Evolutionary conservation across 2,797 vertebrate species (phyloP).

Genomic region (Gallinago solitaria): DNA sequence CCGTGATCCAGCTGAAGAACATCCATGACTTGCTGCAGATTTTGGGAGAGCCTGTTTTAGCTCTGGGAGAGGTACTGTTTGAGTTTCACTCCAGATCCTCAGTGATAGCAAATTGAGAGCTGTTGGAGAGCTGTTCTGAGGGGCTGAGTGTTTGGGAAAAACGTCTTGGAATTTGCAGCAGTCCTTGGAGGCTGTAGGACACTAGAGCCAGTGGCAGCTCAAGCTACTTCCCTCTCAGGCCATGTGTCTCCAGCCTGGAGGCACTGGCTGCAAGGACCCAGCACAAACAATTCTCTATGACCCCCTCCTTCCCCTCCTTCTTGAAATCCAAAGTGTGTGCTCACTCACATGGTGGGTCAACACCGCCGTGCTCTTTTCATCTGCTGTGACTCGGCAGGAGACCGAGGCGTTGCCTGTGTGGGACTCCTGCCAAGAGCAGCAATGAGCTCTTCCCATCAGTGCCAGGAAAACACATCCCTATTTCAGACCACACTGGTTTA

Average conservation of each 20-base stretch:
- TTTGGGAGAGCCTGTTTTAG: not conserved
- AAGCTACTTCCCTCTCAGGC: not conserved
- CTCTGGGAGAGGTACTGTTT: not conserved
- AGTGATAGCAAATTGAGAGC: not conserved
- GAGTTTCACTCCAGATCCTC: not conserved
- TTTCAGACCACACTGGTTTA: not conserved
- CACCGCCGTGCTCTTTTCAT: not conserved
- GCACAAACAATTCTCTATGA: not conserved
- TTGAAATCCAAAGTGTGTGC: not conserved
- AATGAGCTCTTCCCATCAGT: not conserved
- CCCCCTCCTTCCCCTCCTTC: not conserved
- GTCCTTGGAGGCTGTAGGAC: not conserved
- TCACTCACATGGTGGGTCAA: not conserved
- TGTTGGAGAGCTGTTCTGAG: not conserved
- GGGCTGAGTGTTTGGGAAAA: not conserved
- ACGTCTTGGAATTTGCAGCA: not conserved
- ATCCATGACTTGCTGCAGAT: not conserved
- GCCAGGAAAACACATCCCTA: not conserved
- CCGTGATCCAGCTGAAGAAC: not conserved
- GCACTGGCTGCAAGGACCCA: not conserved
- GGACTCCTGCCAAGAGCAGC: not conserved
- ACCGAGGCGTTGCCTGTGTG: not conserved
- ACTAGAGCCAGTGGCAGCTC: rapidly evolving
- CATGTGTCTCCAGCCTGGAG: not conserved
- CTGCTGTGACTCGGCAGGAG: not conserved